Conservation (phyloP, 2,888 invertebrate species). For the Plebejus anna region DNA sequence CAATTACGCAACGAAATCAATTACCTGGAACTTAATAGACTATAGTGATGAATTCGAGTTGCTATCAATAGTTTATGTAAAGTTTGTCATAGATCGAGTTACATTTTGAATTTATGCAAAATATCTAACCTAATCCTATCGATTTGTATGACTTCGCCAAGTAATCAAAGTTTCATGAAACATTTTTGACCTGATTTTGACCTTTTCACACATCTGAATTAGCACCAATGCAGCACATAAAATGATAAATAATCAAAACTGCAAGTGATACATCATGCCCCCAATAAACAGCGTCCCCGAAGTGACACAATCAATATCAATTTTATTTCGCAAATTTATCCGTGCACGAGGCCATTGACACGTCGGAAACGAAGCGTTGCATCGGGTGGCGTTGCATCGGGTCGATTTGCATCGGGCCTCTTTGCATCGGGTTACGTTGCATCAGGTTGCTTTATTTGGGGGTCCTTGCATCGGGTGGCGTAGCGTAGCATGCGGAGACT, state of each 20-base stretch:
- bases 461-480: background rate
- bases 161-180: no score
- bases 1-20: constrained; percentile 4
- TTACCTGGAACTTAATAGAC: background rate
- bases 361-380: background rate
- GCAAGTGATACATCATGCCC: constrained; percentile 5
- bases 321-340: constrained; percentile 26
- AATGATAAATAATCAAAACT: background rate
- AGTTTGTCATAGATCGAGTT: no score
- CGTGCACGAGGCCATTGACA: constrained; percentile 19
- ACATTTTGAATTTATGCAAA: no score
- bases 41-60: constrained; percentile 1
- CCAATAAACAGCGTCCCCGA: background rate
- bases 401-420: background rate
- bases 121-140: no score
- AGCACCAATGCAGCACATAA: background rate
- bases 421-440: background rate
- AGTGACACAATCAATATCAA: constrained; percentile 27
- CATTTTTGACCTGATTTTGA: background rate
- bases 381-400: background rate
- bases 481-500: background rate
- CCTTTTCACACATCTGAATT: background rate
- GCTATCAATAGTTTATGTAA: background rate
- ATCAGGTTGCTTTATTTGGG: background rate
- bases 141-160: no score